A percentile compares a stretch with the other conserved stretches of the same genome.
Conservation (phyloP, 2,797 vertebrate species). For the Lagothrix lagotricha region DNA sequence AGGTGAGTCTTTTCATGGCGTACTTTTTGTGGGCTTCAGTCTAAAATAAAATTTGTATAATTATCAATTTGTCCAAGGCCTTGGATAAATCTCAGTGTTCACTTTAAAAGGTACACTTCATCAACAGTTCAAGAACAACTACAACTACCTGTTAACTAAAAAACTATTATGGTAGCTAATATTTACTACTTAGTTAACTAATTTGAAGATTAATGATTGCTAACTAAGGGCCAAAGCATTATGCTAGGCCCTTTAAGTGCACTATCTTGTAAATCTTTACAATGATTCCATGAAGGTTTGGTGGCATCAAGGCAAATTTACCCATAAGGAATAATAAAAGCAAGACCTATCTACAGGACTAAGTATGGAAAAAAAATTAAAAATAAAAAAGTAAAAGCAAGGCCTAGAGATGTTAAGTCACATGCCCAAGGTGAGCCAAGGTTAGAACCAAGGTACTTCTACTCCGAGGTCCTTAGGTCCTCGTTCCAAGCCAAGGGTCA, state of each 20-base stretch:
- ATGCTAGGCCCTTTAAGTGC: neutral
- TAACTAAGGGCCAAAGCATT: neutral
- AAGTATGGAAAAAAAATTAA: neutral
- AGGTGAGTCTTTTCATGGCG: neutral
- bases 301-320: neutral
- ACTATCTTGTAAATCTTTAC: neutral
- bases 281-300: neutral
- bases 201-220: neutral
- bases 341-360: neutral
- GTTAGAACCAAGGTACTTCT: neutral
- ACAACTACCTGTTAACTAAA: neutral
- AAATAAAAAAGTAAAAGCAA: neutral
- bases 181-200: neutral
- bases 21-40: neutral
- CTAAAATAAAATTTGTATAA: neutral
- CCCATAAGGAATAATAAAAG: conserved; percentile 37
- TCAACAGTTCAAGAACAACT: neutral
- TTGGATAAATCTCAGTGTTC: conserved; percentile 8
- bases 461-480: neutral
- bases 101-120: conserved; percentile 41
- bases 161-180: neutral
- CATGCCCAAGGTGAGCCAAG: neutral
- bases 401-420: neutral
- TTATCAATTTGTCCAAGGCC: neutral
- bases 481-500: neutral